Evolutionary conservation across 1,140 invertebrate species (phyloP), one percentile per base, ranked within the genome.

Genomic region (Hypsibius dujardini): DNA sequence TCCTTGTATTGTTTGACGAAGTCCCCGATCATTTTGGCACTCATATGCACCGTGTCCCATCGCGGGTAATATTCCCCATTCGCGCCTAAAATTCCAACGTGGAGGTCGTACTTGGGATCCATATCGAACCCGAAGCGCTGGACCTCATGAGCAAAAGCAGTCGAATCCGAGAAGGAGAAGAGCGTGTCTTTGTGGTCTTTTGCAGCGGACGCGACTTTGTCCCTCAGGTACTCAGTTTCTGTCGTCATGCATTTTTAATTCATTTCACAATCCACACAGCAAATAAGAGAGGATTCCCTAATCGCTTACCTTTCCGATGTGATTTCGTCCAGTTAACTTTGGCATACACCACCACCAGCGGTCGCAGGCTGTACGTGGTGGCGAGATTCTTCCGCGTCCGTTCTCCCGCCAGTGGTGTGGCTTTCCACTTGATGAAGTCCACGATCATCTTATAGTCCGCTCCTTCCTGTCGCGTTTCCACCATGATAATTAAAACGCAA

Each of bases 41-140:
- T 67, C 62, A 67, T 67, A 42, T 67, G 62, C 62, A 42, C 42
- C 12, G 62, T 67, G 62, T 67, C 62, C 62, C 62, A 67, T 67
- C 62, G 62, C 45, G 7, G 62, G 45, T 67, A 67, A 42, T 67
- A 67, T 42, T 67, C 62, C 3, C 62, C 62, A 42, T 67, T 42
- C 45, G 12, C 45, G 62, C 62, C 62, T 3, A 67, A 42, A 42
- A 67, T 67, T 14, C 62, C 62, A 7, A 67, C 62, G 42, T 67
- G 62, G 42, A 67, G 7, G 62, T 67, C 62, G 62, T 67, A 67
- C 45, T 67, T 67, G 42, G 62, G 62, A 67, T 67, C 62, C 3
- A 67, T 12, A 42, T 42, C 45, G 42, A 67, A 67, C 3, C 62
- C 62, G 62, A 67, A 67, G 3, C 62, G 62, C 3, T 67, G 3